Percentiles rank a stretch among this genome's conserved stretches.
These are phyloP conservation scores for Bellardia pandia DNA, from an alignment of 2,888 invertebrate species.

Conservation along the genomic window DNA sequence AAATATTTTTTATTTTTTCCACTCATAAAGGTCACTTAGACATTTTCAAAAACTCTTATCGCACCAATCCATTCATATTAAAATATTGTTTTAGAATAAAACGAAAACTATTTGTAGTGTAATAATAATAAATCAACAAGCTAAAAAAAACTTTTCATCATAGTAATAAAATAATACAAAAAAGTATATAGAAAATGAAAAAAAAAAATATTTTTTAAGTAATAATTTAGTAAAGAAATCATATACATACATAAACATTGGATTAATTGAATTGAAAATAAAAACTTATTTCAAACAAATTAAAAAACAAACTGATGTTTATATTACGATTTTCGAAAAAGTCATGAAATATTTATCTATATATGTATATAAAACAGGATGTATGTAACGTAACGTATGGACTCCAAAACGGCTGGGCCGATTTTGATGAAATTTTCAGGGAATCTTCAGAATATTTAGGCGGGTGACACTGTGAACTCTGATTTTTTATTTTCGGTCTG, in stretches of 20 bases:
- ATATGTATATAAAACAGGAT: no score
- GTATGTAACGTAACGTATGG: no score
- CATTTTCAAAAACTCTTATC: slow-evolving; percentile 16
- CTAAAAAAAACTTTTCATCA: slow-evolving; percentile 29
- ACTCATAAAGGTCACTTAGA: slow-evolving; percentile 15
- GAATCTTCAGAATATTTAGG: no score
- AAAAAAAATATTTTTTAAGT: slow-evolving; percentile 62
- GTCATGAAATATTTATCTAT: no score
- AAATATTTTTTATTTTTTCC: no score
- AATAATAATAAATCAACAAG: slow-evolving; percentile 34
- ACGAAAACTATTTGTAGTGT: slow-evolving; percentile 52
- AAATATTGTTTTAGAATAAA: background rate
- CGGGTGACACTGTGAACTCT: no score
- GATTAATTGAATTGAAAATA: slow-evolving; percentile 57
- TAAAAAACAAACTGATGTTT: background rate
- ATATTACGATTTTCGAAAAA: no score
- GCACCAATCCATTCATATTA: slow-evolving; percentile 32
- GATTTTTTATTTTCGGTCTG: no score
- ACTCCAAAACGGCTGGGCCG: no score
- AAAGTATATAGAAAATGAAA: slow-evolving; percentile 21
- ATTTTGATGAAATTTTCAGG: no score
- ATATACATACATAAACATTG: slow-evolving; percentile 55
- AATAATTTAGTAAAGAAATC: slow-evolving; percentile 56
- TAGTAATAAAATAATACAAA: slow-evolving; percentile 41
- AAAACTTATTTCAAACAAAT: slow-evolving; percentile 64